phyloP scores from a whole-genome alignment of 2,797 vertebrate genomes.

The Perodicticus potto region DNA sequence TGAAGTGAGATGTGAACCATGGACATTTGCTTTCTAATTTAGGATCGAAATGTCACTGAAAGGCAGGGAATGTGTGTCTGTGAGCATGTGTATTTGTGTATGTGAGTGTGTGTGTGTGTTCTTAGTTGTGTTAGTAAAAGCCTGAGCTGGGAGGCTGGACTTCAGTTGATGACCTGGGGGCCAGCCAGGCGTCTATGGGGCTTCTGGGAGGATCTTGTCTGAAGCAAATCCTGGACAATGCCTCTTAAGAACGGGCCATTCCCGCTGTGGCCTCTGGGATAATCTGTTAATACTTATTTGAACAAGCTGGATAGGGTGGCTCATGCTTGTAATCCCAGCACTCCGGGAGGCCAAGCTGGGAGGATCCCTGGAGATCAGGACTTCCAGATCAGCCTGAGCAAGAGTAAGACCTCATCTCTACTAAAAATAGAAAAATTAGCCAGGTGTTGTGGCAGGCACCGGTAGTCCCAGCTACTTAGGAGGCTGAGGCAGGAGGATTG shows the following conservation, averaged over 20 bases:
- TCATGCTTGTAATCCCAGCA: too few species aligned
- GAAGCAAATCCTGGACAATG: neutral
- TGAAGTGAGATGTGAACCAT: neutral
- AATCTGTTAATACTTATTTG: conserved; percentile 46
- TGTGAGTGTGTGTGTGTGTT: neutral
- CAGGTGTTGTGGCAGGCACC: too few species aligned
- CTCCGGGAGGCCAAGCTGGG: too few species aligned
- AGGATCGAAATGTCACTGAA: neutral
- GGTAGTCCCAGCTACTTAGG: too few species aligned
- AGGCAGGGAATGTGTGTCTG: neutral
- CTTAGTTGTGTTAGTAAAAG: neutral
- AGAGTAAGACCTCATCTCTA: too few species aligned
- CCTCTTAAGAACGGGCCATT: neutral
- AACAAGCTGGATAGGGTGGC: too few species aligned
- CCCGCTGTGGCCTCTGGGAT: neutral
- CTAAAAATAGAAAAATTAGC: too few species aligned
- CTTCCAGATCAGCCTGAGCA: too few species aligned
- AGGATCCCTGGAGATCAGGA: too few species aligned
- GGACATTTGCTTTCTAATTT: neutral
- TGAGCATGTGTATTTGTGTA: neutral
- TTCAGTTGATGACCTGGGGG: neutral
- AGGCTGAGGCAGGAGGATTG: too few species aligned
- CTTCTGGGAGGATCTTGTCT: neutral
- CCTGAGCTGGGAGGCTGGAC: neutral
- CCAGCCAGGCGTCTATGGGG: neutral